Conservation (phyloP, 2,888 invertebrate genomes). For the Synanthedon myopaeformis region DNA sequence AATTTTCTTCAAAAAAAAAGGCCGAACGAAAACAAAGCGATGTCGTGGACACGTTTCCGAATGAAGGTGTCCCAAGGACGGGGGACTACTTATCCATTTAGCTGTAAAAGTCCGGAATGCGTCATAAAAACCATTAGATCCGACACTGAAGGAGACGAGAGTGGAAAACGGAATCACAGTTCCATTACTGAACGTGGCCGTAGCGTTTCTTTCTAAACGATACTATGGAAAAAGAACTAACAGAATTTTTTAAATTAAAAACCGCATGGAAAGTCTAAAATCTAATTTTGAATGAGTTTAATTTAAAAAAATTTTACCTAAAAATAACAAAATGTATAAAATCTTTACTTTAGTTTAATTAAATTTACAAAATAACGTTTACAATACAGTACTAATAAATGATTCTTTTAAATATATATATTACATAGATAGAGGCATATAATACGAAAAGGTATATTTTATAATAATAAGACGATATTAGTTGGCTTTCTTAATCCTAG, state of each 20-base stretch:
- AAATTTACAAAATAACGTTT: no score
- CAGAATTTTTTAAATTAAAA: no score
- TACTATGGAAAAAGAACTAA: not conserved
- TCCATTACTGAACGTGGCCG: conserved; percentile 8
- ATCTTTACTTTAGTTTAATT: no score
- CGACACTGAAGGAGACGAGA: conserved; percentile 4
- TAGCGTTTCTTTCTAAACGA: conserved; percentile 1
- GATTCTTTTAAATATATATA: no score
- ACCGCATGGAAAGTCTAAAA: no score
- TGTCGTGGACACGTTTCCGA: not conserved
- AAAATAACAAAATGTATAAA: no score
- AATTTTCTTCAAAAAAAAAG: no score
- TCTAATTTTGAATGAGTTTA: no score
- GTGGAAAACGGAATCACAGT: conserved; percentile 15
- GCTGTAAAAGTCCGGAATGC: conserved; percentile 22
- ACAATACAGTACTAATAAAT: no score
- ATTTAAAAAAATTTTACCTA: no score
- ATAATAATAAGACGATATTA: conserved; percentile 1
- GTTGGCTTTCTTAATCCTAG: conserved; percentile 8
- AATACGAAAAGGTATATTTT: no score
- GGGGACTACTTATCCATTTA: conserved; percentile 24
- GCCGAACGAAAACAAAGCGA: not conserved
- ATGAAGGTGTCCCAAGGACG: conserved; percentile 1
- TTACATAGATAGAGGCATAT: no score
- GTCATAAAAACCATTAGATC: conserved; percentile 23